phyloP scores from a whole-genome alignment of 2,888 invertebrate genomes.

The Calliopum simillimum region DNA sequence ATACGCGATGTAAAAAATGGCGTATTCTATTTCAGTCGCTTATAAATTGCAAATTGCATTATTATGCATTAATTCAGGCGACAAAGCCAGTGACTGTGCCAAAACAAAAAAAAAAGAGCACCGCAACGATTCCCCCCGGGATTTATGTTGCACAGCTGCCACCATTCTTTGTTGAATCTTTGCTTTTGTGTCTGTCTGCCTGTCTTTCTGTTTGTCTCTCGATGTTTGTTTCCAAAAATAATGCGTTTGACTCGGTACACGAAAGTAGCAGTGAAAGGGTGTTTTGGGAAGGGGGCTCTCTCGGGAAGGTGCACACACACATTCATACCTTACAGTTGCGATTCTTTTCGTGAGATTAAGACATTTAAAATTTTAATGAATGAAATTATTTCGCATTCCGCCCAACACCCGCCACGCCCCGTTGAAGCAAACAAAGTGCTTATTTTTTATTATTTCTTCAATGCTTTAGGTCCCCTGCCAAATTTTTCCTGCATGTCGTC shows the following conservation, averaged over 20 bases:
- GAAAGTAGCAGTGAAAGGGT: neutral
- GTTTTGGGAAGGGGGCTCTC: neutral
- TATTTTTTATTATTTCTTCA: neutral
- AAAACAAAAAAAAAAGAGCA: neutral
- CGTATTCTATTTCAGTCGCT: conserved; percentile 21
- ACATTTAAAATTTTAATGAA: conserved; percentile 52
- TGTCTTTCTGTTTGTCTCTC: conserved; percentile 11
- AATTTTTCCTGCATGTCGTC: neutral
- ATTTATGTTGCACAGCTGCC: conserved; percentile 22
- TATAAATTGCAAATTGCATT: conserved; percentile 23
- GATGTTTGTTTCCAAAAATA: conserved; percentile 25
- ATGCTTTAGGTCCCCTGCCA: neutral
- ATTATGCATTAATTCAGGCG: conserved; percentile 38
- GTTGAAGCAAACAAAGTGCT: neutral
- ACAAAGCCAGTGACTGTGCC: conserved; percentile 26
- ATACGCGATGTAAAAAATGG: neutral
- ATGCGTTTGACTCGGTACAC: neutral
- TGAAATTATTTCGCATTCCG: conserved; percentile 47
- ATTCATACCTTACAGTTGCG: conserved; percentile 32
- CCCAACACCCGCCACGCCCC: conserved; percentile 30
- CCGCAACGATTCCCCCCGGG: conserved; percentile 16
- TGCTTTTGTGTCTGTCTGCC: conserved; percentile 17
- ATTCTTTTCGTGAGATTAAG: conserved; percentile 50
- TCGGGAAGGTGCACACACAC: neutral
- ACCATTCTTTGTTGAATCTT: conserved; percentile 11